phyloP scores from a whole-genome alignment of 2,888 invertebrate genomes.

The Meiosimyza platycephala region DNA sequence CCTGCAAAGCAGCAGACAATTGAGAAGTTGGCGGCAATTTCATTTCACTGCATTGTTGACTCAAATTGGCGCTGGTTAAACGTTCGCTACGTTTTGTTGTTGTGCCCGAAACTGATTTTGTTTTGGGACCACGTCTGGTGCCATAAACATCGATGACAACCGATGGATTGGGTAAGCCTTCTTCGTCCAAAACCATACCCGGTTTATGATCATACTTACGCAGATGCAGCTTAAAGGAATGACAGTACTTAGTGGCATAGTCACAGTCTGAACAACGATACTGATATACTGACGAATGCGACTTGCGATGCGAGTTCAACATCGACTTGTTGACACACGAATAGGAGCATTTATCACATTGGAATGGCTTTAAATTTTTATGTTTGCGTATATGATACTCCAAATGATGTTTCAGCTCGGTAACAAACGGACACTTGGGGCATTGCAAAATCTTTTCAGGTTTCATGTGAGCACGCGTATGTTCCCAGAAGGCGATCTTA shows the following conservation, averaged over 20 bases:
- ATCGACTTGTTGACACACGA: slow-evolving; percentile 98
- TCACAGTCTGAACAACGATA: slow-evolving; percentile 93
- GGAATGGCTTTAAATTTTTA: slow-evolving; percentile 94
- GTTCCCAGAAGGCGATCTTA: slow-evolving; percentile 94
- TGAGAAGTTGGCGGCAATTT: slow-evolving; percentile 49
- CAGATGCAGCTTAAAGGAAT: slow-evolving; percentile 94
- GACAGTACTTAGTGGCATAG: slow-evolving; percentile 98
- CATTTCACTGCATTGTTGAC: slow-evolving; percentile 19
- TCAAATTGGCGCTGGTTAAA: slow-evolving; percentile 35
- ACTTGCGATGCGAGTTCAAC: slow-evolving; percentile 98
- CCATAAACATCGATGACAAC: slow-evolving; percentile 93
- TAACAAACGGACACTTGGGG: slow-evolving; percentile 94
- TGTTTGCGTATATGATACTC: slow-evolving; percentile 98
- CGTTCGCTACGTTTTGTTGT: slow-evolving; percentile 28
- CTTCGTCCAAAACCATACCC: slow-evolving; percentile 88
- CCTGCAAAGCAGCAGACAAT: slow-evolving; percentile 61
- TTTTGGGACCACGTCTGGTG: slow-evolving; percentile 87
- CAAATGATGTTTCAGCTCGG: slow-evolving; percentile 98
- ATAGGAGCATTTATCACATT: slow-evolving; percentile 89
- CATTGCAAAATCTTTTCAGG: slow-evolving; percentile 92
- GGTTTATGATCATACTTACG: slow-evolving; percentile 92
- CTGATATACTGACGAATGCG: slow-evolving; percentile 92
- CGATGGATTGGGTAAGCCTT: slow-evolving; percentile 88
- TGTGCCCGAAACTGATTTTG: slow-evolving; percentile 61
- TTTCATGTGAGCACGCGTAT: slow-evolving; percentile 90